Conservation (phyloP, 2,888 invertebrate species). For the Aphodius granarius region DNA sequence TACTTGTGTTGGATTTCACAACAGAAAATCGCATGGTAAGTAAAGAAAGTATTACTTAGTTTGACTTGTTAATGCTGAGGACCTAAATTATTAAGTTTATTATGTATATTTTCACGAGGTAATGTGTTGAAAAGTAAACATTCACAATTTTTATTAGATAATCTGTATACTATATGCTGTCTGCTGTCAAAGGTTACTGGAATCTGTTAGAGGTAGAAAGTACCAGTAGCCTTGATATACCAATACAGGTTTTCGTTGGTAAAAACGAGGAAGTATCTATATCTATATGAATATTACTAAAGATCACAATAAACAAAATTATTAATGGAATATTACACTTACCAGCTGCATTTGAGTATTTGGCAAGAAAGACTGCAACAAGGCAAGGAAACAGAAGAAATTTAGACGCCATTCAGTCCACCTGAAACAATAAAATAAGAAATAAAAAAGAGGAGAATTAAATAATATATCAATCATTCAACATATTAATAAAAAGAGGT, state of each 20-base stretch:
- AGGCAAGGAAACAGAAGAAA: slow-evolving; percentile 1
- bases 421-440: slow-evolving; percentile 9
- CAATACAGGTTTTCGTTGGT: neutral
- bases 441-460: too few species aligned
- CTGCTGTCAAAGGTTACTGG: neutral
- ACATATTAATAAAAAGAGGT: neutral
- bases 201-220: neutral
- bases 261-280: neutral
- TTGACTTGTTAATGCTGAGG: too few species aligned
- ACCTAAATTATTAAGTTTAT: too few species aligned
- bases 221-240: neutral
- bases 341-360: neutral
- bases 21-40: neutral
- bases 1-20: neutral
- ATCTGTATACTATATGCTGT: neutral
- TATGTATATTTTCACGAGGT: neutral
- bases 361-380: neutral
- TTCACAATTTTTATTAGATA: neutral
- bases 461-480: neutral
- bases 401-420: slow-evolving; percentile 2
- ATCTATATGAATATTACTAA: neutral
- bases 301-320: too few species aligned
- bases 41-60: neutral
- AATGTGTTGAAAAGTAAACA: neutral
- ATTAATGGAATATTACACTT: neutral